phyloP scores from a whole-genome alignment of 37 sponge, comb jelly and placozoan genomes.

The Beroe forskalii region DNA sequence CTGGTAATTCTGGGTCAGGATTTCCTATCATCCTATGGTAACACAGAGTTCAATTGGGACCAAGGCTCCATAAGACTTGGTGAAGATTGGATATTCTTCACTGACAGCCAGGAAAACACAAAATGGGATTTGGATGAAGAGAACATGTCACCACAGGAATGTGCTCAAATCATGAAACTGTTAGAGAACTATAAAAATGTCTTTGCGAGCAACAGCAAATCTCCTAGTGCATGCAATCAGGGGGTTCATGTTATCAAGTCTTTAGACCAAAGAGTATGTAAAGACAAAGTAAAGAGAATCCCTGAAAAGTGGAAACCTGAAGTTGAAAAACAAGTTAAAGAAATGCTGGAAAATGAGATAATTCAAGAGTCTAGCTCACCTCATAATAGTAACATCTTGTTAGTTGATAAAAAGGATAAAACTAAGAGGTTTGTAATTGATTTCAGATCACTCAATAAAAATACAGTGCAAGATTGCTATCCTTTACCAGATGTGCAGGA shows the following conservation, averaged over 20 bases:
- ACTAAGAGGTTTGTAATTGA: not conserved
- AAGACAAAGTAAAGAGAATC: not conserved
- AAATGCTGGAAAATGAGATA: not conserved
- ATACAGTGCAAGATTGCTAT: not conserved
- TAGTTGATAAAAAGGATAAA: not conserved
- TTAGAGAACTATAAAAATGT: too few species aligned
- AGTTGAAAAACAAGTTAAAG: not conserved
- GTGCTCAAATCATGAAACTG: too few species aligned
- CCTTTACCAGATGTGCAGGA: slow-evolving; percentile 54
- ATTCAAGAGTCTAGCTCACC: not conserved
- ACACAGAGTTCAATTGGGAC: not conserved
- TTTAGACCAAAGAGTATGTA: not conserved
- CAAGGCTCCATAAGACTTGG: not conserved
- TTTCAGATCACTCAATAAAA: not conserved
- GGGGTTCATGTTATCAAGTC: not conserved
- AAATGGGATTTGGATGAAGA: too few species aligned
- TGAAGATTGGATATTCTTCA: not conserved
- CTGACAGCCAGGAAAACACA: not conserved
- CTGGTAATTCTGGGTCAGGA: not conserved
- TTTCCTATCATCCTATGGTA: not conserved
- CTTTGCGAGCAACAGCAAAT: not conserved
- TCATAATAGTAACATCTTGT: not conserved
- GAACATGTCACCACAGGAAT: too few species aligned
- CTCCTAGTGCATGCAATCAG: not conserved
- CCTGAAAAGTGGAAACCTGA: not conserved